Base-by-base conservation (phyloP, 1,140 invertebrate species). In the Globodera ellingtonae region DNA sequence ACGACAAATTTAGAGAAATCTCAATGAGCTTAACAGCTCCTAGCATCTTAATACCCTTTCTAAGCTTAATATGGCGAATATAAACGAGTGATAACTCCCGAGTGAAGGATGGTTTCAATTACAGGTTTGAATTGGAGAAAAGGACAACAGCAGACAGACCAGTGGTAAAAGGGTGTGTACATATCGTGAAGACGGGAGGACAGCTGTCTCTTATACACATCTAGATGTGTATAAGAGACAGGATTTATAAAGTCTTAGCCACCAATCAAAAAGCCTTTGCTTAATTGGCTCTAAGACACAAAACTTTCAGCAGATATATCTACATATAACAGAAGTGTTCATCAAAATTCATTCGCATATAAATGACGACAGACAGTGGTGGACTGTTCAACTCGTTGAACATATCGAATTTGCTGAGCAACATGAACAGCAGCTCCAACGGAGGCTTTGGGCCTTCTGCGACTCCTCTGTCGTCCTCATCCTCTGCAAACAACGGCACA, bases 351-450 rank as follows among this genome's bases (percentile, higher is more conserved):
- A 10, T 69, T 69, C n/a, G 24, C 35, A 21, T 35, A 35, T 35
- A 35, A 35, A 69, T 69, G 66, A 18, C 66, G 1, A 15, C 66
- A 69, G 18, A 35, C 67, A 7, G 46, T 47, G 67, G 24, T 10
- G 24, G 67, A 0, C 67, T 70, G 24, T 47, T 70, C 1, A 47
- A 47, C 10, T 21, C 67, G 24, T 18, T 70, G 67, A 70, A 47
- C 67, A 70, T 70, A 15, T 35, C 67, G 2, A 70, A 70, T 44
- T 47, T 70, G 67, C 67, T 70, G 8, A 70, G n/a, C 21, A 47
- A 47, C 18, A 13, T 70, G 35, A 70, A 70, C 67, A 70, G n/a
- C 46, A 76, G 52, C 47, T 47, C n/a, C 35, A 44, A 9, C 67
- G 69, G 75, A 24, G 35, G 59, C 69, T 46, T 47, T 75, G 21